phyloP scores from a whole-genome alignment of 2,888 invertebrate species.

The Callyntrura guangdongensis region DNA sequence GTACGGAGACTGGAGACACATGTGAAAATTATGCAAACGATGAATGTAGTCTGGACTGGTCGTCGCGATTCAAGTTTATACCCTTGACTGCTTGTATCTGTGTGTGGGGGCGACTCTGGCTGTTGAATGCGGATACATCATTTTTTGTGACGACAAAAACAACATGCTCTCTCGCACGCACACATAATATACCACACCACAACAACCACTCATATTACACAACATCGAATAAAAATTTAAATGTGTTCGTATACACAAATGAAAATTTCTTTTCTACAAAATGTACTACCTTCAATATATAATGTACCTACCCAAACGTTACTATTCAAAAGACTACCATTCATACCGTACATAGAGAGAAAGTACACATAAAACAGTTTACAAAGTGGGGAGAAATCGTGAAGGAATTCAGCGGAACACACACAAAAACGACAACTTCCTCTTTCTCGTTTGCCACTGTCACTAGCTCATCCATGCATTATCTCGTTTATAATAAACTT shows the following conservation, averaged over 20 bases:
- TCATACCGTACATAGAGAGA: no score
- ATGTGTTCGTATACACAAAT: constrained; percentile 33
- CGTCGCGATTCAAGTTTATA: constrained; percentile 46
- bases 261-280: constrained; percentile 17
- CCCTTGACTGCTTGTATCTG: background rate
- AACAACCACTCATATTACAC: constrained; percentile 8
- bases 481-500: constrained; percentile 77
- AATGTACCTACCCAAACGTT: no score
- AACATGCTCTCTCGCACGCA: background rate
- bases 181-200: background rate
- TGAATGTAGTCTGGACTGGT: constrained; percentile 53
- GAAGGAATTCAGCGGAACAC: constrained; percentile 56
- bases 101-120: background rate
- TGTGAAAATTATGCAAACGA: constrained; percentile 61
- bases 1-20: constrained; percentile 34
- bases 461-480: constrained; percentile 76
- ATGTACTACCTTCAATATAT: background rate
- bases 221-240: constrained; percentile 29
- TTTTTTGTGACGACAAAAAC: constrained; percentile 57
- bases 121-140: constrained; percentile 53
- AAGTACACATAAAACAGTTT: constrained; percentile 6
- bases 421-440: constrained; percentile 64
- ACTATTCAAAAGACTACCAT: no score
- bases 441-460: constrained; percentile 57
- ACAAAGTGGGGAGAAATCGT: constrained; percentile 45